phyloP scores from a whole-genome alignment of 2,113 vertebrate species.

The Colaptes auratus region DNA sequence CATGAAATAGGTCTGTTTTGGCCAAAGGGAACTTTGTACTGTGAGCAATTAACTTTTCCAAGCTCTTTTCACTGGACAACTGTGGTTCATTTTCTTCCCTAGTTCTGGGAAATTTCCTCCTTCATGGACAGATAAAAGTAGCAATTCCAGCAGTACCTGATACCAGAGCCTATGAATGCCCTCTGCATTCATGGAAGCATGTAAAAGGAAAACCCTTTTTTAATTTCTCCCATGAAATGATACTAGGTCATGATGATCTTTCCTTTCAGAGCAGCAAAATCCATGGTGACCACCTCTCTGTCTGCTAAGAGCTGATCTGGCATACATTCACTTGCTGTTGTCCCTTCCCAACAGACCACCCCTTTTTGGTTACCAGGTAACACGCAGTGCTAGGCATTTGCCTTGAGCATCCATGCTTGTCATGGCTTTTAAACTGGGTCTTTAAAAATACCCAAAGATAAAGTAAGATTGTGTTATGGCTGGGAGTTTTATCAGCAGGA shows the following conservation, averaged over 20 bases:
- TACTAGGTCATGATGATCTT: background rate
- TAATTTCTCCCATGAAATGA: background rate
- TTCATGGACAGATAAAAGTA: background rate
- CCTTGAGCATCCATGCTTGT: slow-evolving; percentile 44
- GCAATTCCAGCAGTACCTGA: background rate
- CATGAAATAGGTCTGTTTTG: background rate
- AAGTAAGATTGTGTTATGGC: slow-evolving; percentile 62
- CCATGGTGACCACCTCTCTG: slow-evolving; percentile 35
- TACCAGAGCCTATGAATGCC: background rate
- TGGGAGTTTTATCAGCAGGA: slow-evolving; percentile 26
- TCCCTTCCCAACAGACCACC: slow-evolving; percentile 51
- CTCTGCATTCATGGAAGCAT: accelerated
- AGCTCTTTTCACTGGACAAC: background rate
- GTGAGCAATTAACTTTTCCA: background rate
- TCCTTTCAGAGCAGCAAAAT: background rate
- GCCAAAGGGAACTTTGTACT: background rate
- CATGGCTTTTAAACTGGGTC: slow-evolving; percentile 39
- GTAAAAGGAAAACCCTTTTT: background rate
- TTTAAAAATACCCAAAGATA: slow-evolving; percentile 61
- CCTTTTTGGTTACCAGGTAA: slow-evolving; percentile 67
- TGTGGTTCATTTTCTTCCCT: background rate
- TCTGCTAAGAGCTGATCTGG: slow-evolving; percentile 18
- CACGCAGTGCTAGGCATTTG: slow-evolving; percentile 48
- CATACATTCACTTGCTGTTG: slow-evolving; percentile 43
- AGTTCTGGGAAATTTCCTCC: background rate